These are phyloP conservation scores for Hippopotamus amphibius DNA, from an alignment of 2,113 vertebrate species.

Conservation along the genomic window DNA sequence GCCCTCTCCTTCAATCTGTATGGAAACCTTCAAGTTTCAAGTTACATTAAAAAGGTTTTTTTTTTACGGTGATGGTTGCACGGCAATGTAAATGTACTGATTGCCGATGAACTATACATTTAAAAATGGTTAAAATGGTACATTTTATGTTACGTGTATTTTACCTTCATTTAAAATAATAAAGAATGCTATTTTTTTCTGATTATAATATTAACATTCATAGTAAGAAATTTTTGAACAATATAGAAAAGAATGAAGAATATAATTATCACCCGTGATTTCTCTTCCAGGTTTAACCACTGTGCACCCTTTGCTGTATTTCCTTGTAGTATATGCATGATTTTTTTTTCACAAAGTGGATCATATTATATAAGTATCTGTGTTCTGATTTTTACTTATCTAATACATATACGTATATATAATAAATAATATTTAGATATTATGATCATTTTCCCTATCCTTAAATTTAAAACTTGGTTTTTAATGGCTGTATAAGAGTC, in stretches of 20 bases:
- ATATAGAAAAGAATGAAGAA: neutral
- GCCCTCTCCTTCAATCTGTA: neutral
- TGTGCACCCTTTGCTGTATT: neutral
- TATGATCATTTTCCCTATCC: neutral
- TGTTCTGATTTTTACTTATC: neutral
- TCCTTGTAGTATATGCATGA: neutral
- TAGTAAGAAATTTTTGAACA: too few relatives aligned
- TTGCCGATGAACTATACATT: neutral
- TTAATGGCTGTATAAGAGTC: neutral
- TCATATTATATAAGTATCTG: neutral
- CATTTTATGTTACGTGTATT: neutral
- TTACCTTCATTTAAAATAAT: too few relatives aligned
- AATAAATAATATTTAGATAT: neutral
- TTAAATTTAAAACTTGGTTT: neutral
- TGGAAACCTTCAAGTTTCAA: neutral
- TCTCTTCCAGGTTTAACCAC: neutral
- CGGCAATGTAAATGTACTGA: neutral
- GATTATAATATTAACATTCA: neutral
- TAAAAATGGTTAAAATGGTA: neutral
- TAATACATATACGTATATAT: neutral
- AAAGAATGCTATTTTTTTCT: neutral
- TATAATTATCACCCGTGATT: neutral
- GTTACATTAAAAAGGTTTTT: neutral
- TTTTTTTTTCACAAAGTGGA: neutral
- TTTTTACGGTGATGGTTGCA: neutral